These are phyloP conservation scores for Caranx melampygus DNA, from an alignment of 2,113 vertebrate species.

Conservation along the genomic window DNA sequence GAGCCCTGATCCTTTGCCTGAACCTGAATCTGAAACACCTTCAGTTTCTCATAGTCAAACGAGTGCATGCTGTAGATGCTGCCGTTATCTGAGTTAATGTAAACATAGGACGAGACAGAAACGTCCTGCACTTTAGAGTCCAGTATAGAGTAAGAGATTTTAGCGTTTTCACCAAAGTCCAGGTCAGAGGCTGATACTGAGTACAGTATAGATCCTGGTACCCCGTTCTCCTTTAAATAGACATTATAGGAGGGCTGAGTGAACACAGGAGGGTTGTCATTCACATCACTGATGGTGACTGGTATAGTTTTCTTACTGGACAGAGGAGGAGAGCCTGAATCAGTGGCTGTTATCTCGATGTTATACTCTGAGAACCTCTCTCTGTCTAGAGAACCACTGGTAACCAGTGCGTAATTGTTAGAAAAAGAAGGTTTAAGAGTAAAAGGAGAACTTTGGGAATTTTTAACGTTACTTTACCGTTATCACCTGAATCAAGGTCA, in stretches of 20 bases:
- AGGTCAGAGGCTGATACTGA: constrained; percentile 82
- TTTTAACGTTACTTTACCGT: too few relatives aligned
- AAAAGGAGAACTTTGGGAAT: constrained; percentile 36
- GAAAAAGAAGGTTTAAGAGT: constrained; percentile 62
- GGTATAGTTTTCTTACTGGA: constrained; percentile 80
- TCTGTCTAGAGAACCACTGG: constrained; percentile 62
- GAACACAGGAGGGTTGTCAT: constrained; percentile 85
- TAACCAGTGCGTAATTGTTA: constrained; percentile 74
- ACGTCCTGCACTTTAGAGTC: constrained; percentile 75
- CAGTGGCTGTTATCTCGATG: constrained; percentile 79
- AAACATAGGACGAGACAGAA: constrained; percentile 81
- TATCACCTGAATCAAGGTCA: too few relatives aligned
- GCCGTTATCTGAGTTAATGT: constrained; percentile 82
- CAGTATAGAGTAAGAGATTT: constrained; percentile 83
- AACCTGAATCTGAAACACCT: constrained; percentile 83
- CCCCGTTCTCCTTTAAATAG: constrained; percentile 68
- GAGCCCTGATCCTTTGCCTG: constrained; percentile 83
- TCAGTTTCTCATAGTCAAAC: constrained; percentile 85
- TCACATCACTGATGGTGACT: constrained; percentile 84
- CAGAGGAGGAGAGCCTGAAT: constrained; percentile 83
- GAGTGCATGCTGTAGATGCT: constrained; percentile 79
- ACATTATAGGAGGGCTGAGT: constrained; percentile 72
- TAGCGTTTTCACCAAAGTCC: constrained; percentile 75
- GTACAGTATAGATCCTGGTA: constrained; percentile 61
- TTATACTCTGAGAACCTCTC: constrained; percentile 62